phyloP scores from a whole-genome alignment of 2,888 invertebrate genomes.

The Dione juno region DNA sequence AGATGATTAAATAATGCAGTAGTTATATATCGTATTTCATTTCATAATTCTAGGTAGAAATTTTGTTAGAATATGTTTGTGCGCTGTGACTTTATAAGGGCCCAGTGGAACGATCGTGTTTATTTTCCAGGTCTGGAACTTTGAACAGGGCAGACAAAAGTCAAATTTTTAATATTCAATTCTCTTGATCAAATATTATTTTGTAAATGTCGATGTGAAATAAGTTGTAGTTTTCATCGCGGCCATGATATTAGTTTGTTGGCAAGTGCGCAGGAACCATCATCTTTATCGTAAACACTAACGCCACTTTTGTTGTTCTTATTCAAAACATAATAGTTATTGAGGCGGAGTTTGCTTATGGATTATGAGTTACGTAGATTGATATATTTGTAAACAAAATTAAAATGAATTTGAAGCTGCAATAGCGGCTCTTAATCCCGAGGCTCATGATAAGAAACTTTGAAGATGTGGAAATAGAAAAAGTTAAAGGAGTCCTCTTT shows the following conservation, averaged over 20 bases:
- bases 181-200: neutral
- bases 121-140: too few species aligned
- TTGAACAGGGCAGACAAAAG: too few species aligned
- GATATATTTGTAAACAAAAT: neutral
- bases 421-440: too few species aligned
- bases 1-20: neutral
- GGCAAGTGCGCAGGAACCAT: slow-evolving; percentile 26
- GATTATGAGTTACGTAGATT: neutral
- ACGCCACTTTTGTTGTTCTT: slow-evolving; percentile 29
- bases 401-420: neutral
- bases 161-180: too few species aligned
- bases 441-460: too few species aligned
- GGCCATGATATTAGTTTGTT: slow-evolving; percentile 22
- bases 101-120: too few species aligned
- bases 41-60: neutral
- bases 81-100: too few species aligned
- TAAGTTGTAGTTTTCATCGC: neutral
- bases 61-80: neutral
- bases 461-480: too few species aligned
- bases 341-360: neutral
- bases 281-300: slow-evolving; percentile 19
- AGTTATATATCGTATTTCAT: neutral
- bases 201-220: slow-evolving; percentile 1
- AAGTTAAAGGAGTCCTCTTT: too few species aligned
- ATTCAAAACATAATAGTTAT: slow-evolving; percentile 23